A percentile compares a stretch with the other conserved stretches of the same genome.
phyloP scores from a whole-genome alignment of 2,113 vertebrate species.

The Heterotis niloticus region DNA sequence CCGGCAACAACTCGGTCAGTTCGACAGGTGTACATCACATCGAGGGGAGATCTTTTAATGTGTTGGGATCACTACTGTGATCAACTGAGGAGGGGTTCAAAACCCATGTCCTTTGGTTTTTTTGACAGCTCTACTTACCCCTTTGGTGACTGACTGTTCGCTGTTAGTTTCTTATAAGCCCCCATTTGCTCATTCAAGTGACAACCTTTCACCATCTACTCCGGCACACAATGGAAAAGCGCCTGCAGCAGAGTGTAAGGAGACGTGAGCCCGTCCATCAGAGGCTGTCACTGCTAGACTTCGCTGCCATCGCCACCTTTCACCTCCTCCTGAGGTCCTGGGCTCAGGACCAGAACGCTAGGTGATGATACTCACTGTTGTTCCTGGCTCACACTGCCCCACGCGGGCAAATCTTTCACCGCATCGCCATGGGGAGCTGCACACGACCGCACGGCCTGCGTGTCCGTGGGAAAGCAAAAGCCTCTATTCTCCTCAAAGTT shows the following conservation, averaged over 20 bases:
- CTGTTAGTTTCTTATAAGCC: no score
- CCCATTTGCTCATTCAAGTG: no score
- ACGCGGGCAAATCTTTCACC: neutral
- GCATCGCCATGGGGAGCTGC: neutral
- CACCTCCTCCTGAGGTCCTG: neutral
- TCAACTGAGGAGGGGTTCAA: no score
- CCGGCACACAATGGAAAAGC: no score
- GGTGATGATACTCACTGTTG: neutral
- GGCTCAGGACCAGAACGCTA: neutral
- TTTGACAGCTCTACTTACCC: no score
- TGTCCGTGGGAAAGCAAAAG: slow-evolving; percentile 15
- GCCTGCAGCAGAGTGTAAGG: neutral
- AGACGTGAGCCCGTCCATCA: neutral
- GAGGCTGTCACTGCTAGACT: neutral
- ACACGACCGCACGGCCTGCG: neutral
- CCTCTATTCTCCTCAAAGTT: slow-evolving; percentile 17
- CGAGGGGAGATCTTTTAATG: no score
- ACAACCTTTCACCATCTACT: neutral
- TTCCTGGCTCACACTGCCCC: neutral
- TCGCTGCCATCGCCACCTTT: neutral
- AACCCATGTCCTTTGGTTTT: no score
- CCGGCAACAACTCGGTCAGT: no score
- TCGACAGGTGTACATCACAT: no score
- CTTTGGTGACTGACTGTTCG: no score
- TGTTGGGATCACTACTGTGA: no score